Evolutionary conservation across 1,140 invertebrate species (phyloP), one percentile per base, ranked within the genome.

Genomic region (Conus betulinus): DNA sequence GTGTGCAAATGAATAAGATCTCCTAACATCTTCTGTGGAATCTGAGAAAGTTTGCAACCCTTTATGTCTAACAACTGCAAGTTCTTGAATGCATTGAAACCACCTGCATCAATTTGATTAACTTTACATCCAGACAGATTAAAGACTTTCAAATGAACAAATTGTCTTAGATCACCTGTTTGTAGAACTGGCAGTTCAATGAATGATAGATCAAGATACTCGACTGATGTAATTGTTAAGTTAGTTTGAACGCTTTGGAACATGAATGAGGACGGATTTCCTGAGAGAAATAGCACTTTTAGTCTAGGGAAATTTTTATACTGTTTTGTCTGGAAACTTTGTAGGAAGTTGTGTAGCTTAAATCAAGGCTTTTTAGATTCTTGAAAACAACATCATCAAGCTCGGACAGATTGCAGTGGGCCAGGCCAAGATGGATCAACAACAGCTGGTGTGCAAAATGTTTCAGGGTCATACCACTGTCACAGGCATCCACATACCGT

Each of bases 1-100:
- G 83, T 55, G 13, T 86, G 27, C 74, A 92, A 87, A 27, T 88
- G 87, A 20, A 25, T 52, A n/a, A 89, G 82, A 10, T 60, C 85
- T 11, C 88, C 53, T 27, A 92, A 91, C 13, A 91, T 88, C 17
- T 88, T 67, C 23, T 63, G 10, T 23, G 84, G 55, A 39, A 85
- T 67, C 25, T 20, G 11, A 10, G n/a, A n/a, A 20, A 85, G 25
- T 17, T n/a, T 57, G 39, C 39, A 67, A 6, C 39, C 57, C 27
- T 55, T 63, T n/a, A 85, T 25, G 25, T 85, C 84, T 15, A 85
- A 8, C 57, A 57, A 8, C 0, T 23, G 15, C 84, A 85, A 67
- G 13, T 85, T 39, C 15, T n/a, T 11, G 5, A 85, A 71, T 20
- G 57, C 8, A 3, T 17, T n/a, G 23, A 85, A 85, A 20, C 84